Conservation (phyloP, 2,797 vertebrate species). For the Dromococcyx pavoninus region DNA sequence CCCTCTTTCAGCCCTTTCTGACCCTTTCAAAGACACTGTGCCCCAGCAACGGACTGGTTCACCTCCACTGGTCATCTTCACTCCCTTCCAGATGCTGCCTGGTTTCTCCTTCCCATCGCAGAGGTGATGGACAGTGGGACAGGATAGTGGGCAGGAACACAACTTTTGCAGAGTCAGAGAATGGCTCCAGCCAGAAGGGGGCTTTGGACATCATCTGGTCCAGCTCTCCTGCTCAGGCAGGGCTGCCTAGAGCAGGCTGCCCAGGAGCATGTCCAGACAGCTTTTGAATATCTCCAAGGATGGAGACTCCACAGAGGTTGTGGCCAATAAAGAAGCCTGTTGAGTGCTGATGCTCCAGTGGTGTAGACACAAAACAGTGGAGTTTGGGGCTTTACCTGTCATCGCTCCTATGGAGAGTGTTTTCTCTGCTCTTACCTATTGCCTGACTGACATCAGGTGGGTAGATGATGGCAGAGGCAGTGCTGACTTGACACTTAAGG, state of each 20-base stretch:
- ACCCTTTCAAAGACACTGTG: not conserved
- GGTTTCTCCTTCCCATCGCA: not conserved
- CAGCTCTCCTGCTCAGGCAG: not conserved
- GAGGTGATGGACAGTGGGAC: not conserved
- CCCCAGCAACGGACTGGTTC: not conserved
- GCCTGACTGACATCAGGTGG: not conserved
- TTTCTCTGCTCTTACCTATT: not conserved
- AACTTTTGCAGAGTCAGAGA: not conserved
- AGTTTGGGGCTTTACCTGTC: not conserved
- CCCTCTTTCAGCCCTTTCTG: not conserved
- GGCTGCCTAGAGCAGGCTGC: not conserved
- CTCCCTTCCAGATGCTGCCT: not conserved
- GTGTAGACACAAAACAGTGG: too few species aligned
- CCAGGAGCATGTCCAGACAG: rapidly evolving
- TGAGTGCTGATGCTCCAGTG: not conserved
- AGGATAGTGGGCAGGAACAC: not conserved
- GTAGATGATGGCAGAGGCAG: not conserved
- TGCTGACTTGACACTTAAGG: not conserved
- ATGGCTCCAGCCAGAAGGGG: not conserved
- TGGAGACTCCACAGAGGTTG: not conserved
- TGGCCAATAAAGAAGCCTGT: not conserved
- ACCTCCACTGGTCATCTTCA: not conserved
- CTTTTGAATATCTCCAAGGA: not conserved
- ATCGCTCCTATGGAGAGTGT: rapidly evolving
- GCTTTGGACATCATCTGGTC: not conserved